A percentile compares a stretch with the other conserved stretches of the same genome.
Evolutionary conservation across 92 coral and sea anemone species (phyloP).

Genomic region (Epizoanthus fatuus): DNA sequence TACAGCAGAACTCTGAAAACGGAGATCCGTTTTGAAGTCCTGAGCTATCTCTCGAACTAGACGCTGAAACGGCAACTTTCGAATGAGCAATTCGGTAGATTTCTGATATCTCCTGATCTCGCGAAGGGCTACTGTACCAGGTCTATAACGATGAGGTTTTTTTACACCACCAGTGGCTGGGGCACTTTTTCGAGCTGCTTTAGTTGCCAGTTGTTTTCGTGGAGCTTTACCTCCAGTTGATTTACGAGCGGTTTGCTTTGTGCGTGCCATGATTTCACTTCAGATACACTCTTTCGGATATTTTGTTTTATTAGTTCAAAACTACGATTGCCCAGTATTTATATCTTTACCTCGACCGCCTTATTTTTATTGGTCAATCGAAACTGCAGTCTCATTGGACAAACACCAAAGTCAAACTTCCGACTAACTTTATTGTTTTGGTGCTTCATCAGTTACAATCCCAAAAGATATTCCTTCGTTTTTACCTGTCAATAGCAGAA

Average conservation of each 20-base stretch:
- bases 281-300: too few species aligned
- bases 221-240: constrained; percentile 96
- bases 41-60: constrained; percentile 89
- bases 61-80: constrained; percentile 91
- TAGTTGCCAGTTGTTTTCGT: constrained; percentile 92
- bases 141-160: constrained; percentile 91
- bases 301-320: neutral
- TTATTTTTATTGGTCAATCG: constrained; percentile 23
- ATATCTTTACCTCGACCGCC: constrained; percentile 2
- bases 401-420: neutral
- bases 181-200: constrained; percentile 91
- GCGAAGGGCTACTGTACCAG: constrained; percentile 91
- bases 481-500: too few species aligned
- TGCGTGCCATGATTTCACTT: constrained; percentile 94
- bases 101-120: constrained; percentile 93
- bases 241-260: constrained; percentile 92
- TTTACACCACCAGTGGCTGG: constrained; percentile 90
- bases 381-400: constrained; percentile 19
- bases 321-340: constrained; percentile 20
- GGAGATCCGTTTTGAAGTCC: constrained; percentile 88
- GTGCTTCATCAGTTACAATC: too few species aligned
- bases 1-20: constrained; percentile 93
- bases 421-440: too few species aligned
- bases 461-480: too few species aligned
- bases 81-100: constrained; percentile 85